phyloP scores from a whole-genome alignment of 2,113 vertebrate genomes.

The Callithrix jacchus region DNA sequence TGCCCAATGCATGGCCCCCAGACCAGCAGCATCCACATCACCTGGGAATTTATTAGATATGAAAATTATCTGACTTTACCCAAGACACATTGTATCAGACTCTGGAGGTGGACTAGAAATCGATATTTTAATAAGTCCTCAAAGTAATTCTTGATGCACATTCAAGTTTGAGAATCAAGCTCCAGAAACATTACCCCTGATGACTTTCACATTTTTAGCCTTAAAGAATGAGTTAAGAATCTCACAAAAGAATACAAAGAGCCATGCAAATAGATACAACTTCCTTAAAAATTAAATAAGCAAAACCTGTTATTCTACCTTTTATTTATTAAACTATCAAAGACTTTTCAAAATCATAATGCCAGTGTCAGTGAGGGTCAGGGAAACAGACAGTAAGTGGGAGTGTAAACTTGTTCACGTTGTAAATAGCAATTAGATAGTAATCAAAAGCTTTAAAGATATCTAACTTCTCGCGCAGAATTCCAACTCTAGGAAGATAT shows the following conservation, averaged over 20 bases:
- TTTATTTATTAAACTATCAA: background rate
- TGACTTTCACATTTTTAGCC: background rate
- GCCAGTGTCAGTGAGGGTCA: background rate
- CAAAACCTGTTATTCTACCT: background rate
- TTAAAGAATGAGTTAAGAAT: background rate
- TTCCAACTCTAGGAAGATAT: background rate
- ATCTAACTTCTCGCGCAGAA: background rate
- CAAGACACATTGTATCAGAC: background rate
- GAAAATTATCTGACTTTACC: background rate
- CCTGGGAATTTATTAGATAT: background rate
- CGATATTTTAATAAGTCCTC: background rate
- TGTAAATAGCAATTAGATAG: background rate
- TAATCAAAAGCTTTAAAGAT: background rate
- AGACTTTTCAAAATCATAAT: background rate
- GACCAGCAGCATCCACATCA: background rate
- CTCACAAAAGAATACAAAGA: background rate
- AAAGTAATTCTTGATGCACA: background rate
- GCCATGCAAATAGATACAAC: background rate
- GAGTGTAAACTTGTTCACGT: background rate
- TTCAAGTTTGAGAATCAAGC: background rate
- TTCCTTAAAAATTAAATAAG: constrained; percentile 42
- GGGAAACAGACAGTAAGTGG: background rate
- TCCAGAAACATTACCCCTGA: background rate
- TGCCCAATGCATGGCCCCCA: background rate
- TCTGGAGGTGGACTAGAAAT: background rate